A percentile compares a stretch with the other conserved stretches of the same genome.
Conservation (phyloP, 2,888 invertebrate genomes). For the Melieria crassipennis region DNA sequence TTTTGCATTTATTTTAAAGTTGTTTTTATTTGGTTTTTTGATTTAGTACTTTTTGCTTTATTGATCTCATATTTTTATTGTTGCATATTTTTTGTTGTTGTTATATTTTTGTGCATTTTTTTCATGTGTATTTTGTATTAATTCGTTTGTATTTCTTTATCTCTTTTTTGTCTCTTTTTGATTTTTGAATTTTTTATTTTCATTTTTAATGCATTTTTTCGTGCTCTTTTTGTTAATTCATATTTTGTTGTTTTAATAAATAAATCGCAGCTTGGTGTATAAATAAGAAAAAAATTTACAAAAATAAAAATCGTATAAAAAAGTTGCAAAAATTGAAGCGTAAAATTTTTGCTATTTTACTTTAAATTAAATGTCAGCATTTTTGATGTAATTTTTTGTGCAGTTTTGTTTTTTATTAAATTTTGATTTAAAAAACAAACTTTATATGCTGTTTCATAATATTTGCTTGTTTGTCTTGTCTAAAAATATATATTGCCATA, state of each 20-base stretch:
- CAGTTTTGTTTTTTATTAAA: no score
- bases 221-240: not conserved
- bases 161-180: slow-evolving; percentile 39
- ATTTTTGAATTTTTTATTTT: slow-evolving; percentile 39
- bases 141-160: slow-evolving; percentile 44
- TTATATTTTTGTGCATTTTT: slow-evolving; percentile 9
- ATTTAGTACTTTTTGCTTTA: not conserved
- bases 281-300: slow-evolving; percentile 27
- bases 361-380: slow-evolving; percentile 11
- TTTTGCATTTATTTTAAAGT: no score
- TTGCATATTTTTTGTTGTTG: slow-evolving; percentile 48
- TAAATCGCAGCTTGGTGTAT: slow-evolving; percentile 34
- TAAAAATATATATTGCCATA: no score
- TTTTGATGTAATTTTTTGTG: slow-evolving; percentile 11
- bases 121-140: slow-evolving; percentile 41
- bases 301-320: slow-evolving; percentile 16
- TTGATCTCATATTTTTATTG: slow-evolving; percentile 29
- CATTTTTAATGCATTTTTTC: not conserved
- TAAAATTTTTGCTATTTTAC: slow-evolving; percentile 15
- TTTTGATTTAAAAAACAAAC: no score
- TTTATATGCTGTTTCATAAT: no score
- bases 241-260: slow-evolving; percentile 29
- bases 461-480: no score
- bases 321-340: not conserved
- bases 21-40: no score